Evolutionary conservation across 1,140 invertebrate species (phyloP).

Genomic region (Phenacoccus solenopsis): DNA sequence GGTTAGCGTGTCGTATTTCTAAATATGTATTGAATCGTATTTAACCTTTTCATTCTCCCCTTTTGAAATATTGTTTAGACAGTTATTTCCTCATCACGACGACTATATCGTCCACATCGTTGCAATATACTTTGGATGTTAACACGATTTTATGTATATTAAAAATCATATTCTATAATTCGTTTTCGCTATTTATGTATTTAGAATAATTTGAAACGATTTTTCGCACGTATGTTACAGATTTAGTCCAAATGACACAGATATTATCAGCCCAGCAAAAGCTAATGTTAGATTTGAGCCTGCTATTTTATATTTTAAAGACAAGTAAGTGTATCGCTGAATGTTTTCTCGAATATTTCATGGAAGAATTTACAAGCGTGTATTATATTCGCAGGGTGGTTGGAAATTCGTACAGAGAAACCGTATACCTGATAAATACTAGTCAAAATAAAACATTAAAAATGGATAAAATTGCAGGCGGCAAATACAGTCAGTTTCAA

Average conservation of each 20-base stretch:
- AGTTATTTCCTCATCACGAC: too few relatives aligned
- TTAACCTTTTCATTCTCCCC: too few relatives aligned
- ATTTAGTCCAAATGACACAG: background rate
- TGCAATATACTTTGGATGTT: too few relatives aligned
- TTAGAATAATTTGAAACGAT: too few relatives aligned
- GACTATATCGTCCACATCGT: too few relatives aligned
- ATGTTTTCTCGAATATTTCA: background rate
- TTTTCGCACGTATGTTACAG: too few relatives aligned
- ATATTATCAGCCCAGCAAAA: background rate
- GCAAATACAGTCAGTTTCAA: conserved; percentile 9
- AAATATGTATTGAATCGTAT: too few relatives aligned
- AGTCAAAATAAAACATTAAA: conserved; percentile 5
- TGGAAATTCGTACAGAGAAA: conserved; percentile 7
- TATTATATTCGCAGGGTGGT: background rate
- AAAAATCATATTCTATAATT: too few relatives aligned
- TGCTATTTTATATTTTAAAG: conserved; percentile 12
- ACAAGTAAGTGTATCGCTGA: background rate
- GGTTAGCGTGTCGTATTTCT: too few relatives aligned
- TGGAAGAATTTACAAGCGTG: background rate
- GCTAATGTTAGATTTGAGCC: background rate
- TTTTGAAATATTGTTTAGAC: too few relatives aligned
- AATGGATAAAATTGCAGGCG: background rate
- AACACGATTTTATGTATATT: too few relatives aligned
- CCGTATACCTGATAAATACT: conserved; percentile 7
- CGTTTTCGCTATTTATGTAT: too few relatives aligned